phyloP scores from a whole-genome alignment of 2,888 invertebrate genomes.

The Dione vanillae region DNA sequence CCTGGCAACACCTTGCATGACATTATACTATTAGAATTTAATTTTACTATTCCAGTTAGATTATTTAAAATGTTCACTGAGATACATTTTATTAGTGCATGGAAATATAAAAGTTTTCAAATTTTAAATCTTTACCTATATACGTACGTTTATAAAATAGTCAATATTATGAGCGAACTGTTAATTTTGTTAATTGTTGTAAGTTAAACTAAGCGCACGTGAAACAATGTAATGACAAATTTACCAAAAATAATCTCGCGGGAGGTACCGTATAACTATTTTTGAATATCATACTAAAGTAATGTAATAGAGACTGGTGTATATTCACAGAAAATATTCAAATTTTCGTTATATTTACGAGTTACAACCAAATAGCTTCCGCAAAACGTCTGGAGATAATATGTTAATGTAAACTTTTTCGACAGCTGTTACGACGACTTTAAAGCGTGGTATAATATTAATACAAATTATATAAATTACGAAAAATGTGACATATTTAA shows the following conservation, averaged over 20 bases:
- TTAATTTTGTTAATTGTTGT: neutral
- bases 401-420: slow-evolving; percentile 12
- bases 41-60: slow-evolving; percentile 11
- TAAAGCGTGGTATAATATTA: neutral
- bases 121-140: neutral
- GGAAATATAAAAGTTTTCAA: neutral
- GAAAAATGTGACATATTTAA: neutral
- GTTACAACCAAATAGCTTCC: slow-evolving; percentile 27
- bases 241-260: slow-evolving; percentile 24
- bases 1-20: slow-evolving; percentile 35
- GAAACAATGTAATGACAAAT: neutral
- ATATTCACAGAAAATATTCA: slow-evolving; percentile 26
- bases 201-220: neutral
- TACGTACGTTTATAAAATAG: too few relatives aligned
- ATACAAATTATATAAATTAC: neutral
- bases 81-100: neutral
- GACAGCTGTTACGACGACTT: slow-evolving; percentile 18
- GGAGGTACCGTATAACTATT: slow-evolving; percentile 15
- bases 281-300: neutral
- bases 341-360: slow-evolving; percentile 20
- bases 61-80: neutral
- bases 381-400: slow-evolving; percentile 12
- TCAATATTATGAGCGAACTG: too few relatives aligned
- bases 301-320: neutral
- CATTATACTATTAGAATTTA: slow-evolving; percentile 23